These are phyloP conservation scores for Apotomis capreana DNA, from an alignment of 2,888 invertebrate genomes.

Conservation along the genomic window DNA sequence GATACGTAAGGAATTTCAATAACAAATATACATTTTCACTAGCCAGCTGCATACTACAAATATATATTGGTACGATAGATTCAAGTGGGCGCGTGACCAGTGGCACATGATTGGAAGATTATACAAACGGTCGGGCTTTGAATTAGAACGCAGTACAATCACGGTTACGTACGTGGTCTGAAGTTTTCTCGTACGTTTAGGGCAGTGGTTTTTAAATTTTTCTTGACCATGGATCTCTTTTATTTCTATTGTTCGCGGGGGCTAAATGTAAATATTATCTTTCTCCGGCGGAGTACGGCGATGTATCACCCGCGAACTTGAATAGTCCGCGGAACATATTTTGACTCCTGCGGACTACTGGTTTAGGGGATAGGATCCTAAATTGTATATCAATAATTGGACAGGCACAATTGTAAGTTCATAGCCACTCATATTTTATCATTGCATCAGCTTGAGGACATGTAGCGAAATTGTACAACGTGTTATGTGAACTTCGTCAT, in stretches of 20 bases:
- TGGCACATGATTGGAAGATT: slow-evolving; percentile 30
- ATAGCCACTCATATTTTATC: neutral
- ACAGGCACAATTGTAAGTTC: neutral
- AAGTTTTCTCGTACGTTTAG: neutral
- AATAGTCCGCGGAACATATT: no score
- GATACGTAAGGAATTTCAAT: no score
- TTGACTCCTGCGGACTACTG: no score
- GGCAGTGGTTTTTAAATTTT: no score
- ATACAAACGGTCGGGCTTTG: slow-evolving; percentile 18
- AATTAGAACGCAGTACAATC: slow-evolving; percentile 19
- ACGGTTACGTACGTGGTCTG: neutral
- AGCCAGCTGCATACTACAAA: neutral
- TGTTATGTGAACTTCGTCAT: neutral
- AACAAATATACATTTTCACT: no score
- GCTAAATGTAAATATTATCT: no score
- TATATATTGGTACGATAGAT: slow-evolving; percentile 4
- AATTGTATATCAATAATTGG: neutral
- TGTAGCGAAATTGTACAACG: no score
- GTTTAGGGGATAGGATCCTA: neutral
- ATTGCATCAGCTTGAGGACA: neutral
- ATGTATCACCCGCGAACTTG: no score
- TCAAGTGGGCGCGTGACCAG: slow-evolving; percentile 28
- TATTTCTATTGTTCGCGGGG: no score
- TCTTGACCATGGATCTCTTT: no score
- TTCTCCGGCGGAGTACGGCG: no score